These are phyloP conservation scores for Bujurquina vittata DNA, from an alignment of 2,113 vertebrate species.

Conservation along the genomic window DNA sequence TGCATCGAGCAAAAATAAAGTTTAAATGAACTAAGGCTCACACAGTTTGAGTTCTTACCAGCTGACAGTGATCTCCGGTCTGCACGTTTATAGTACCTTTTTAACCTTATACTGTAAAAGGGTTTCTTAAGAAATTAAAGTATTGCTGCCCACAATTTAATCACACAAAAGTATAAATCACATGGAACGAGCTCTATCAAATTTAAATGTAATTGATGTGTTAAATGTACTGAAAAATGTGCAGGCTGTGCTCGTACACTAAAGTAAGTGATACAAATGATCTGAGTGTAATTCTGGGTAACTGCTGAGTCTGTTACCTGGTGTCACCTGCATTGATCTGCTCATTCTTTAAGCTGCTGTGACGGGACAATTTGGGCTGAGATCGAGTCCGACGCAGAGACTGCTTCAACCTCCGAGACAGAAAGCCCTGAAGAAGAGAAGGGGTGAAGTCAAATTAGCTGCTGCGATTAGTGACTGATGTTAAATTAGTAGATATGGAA, in stretches of 20 bases:
- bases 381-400: slow-evolving; percentile 95
- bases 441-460: not conserved
- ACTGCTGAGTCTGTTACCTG: slow-evolving; percentile 76
- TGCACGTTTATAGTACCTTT: not conserved
- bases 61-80: not conserved
- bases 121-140: no score
- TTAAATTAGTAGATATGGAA: not conserved
- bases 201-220: not conserved
- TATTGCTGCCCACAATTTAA: not conserved
- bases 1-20: not conserved
- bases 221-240: not conserved
- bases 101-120: not conserved
- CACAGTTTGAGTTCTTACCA: not conserved
- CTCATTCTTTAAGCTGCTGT: slow-evolving; percentile 88
- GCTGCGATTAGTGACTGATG: not conserved
- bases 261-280: not conserved
- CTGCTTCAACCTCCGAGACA: slow-evolving; percentile 92
- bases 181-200: not conserved
- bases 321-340: slow-evolving; percentile 84
- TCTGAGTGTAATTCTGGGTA: not conserved
- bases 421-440: slow-evolving; percentile 80
- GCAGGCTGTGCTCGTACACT: not conserved
- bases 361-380: slow-evolving; percentile 90
- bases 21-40: not conserved
- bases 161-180: not conserved